Percentiles rank a stretch among this genome's conserved stretches.
Conservation (phyloP, 2,888 invertebrate species). For the Girardia tigrina region DNA sequence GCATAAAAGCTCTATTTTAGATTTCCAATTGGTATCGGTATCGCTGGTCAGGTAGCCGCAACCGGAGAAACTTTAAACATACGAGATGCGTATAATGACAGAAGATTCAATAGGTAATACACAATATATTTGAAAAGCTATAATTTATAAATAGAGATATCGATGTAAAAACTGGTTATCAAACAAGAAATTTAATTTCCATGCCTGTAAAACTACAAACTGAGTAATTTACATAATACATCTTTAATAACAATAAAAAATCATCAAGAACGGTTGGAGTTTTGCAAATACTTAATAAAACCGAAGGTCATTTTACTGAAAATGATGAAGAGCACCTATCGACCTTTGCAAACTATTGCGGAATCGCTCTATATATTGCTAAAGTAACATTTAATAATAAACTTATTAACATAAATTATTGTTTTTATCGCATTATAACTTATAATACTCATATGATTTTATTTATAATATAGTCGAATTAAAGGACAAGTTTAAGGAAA, state of each 20-base stretch:
- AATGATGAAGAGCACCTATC: constrained; percentile 70
- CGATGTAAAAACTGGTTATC: constrained; percentile 54
- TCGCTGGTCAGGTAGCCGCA: constrained; percentile 46
- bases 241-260: no score
- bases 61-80: constrained; percentile 46
- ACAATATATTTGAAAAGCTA: neutral
- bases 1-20: no score
- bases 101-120: constrained; percentile 36
- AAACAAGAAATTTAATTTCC: constrained; percentile 64
- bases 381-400: constrained; percentile 54
- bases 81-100: constrained; percentile 45
- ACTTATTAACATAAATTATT: no score
- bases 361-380: constrained; percentile 69
- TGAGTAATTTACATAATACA: no score
- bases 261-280: constrained; percentile 63
- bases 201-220: constrained; percentile 72
- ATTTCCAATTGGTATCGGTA: constrained; percentile 45
- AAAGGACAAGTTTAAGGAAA: no score
- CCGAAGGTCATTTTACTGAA: constrained; percentile 53
- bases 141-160: constrained; percentile 46
- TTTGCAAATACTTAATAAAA: constrained; percentile 68
- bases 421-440: no score
- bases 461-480: no score
- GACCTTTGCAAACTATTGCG: constrained; percentile 70
- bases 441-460: no score